Conservation (phyloP, 2,888 invertebrate genomes). For the Metellina segmentata region DNA sequence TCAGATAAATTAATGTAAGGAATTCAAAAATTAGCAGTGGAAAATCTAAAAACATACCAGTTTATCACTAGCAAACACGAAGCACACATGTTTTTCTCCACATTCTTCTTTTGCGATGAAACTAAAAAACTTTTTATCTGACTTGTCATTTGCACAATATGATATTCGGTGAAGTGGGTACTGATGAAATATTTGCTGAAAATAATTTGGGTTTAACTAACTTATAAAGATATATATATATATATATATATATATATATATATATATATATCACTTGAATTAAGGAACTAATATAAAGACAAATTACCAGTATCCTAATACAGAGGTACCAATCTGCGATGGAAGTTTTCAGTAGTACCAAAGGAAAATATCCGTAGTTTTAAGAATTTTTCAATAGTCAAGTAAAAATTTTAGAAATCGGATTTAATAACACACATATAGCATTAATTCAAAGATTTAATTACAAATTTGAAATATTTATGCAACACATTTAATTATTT, state of each 20-base stretch:
- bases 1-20: no score
- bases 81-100: conserved; percentile 94
- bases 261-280: not conserved
- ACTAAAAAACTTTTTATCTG: conserved; percentile 97
- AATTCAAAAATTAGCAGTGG: no score
- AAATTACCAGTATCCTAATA: not conserved
- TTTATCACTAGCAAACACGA: conserved; percentile 98
- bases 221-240: not conserved
- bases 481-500: no score
- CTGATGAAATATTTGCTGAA: conserved; percentile 90
- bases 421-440: no score
- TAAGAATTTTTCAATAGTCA: no score
- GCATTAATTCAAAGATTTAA: no score
- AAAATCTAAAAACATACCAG: conserved; percentile 83
- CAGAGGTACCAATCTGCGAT: no score
- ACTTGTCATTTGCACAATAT: conserved; percentile 99
- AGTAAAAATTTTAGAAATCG: no score
- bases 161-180: conserved; percentile 98
- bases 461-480: no score
- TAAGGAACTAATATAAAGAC: not conserved
- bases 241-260: no score
- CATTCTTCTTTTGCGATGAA: conserved; percentile 92
- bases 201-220: conserved; percentile 50
- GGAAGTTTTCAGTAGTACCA: no score
- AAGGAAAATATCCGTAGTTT: no score